phyloP scores from a whole-genome alignment of 2,113 vertebrate species.

The Lanius collurio region DNA sequence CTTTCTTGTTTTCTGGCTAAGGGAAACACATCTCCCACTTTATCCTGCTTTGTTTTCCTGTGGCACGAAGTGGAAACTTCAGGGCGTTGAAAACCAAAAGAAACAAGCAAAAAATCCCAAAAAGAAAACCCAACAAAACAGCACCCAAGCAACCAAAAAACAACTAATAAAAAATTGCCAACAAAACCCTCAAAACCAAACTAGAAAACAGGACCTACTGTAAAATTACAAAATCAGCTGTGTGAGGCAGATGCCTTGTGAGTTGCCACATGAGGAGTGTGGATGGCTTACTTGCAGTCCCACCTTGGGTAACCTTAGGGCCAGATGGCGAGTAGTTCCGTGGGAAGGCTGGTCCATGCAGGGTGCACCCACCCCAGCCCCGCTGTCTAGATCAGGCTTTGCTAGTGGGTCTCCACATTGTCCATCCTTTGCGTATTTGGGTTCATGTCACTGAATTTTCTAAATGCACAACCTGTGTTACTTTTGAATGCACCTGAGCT shows the following conservation, averaged over 20 bases:
- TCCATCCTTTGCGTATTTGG: not conserved
- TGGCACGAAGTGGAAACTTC: not conserved
- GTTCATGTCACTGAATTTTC: not conserved
- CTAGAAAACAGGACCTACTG: not conserved
- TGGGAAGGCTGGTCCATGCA: rapidly evolving
- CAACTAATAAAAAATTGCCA: not conserved
- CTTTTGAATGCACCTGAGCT: not conserved
- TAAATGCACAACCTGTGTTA: not conserved
- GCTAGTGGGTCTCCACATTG: rapidly evolving
- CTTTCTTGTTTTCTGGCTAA: not conserved
- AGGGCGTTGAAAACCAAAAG: not conserved
- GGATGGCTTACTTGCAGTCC: not conserved
- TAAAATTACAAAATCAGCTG: not conserved
- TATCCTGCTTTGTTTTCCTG: not conserved
- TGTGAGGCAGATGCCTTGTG: not conserved
- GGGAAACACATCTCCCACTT: rapidly evolving
- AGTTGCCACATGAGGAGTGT: too few species aligned
- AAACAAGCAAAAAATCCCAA: not conserved
- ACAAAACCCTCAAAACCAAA: not conserved
- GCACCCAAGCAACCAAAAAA: not conserved
- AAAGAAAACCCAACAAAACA: not conserved
- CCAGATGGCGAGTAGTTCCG: rapidly evolving
- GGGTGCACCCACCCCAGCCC: too few species aligned
- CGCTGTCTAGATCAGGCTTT: not conserved
- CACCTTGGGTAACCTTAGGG: not conserved